Percentiles rank a stretch among this genome's conserved stretches.
phyloP scores from a whole-genome alignment of 2,113 vertebrate species.

The Ornithorhynchus anatinus region DNA sequence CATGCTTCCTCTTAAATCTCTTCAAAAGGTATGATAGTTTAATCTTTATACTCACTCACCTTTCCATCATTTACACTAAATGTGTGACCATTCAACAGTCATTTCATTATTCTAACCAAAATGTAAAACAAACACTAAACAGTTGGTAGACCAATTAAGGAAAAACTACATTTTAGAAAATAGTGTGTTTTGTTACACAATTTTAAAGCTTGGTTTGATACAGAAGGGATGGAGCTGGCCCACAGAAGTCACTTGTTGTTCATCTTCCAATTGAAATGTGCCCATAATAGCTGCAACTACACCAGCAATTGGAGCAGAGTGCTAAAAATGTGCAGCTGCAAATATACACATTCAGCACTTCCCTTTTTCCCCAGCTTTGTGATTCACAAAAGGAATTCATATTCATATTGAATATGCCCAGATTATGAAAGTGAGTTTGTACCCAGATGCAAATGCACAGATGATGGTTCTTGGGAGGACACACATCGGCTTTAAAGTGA shows the following conservation, averaged over 20 bases:
- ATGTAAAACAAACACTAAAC: conserved; percentile 51
- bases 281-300: too few relatives aligned
- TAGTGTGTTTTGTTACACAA: conserved; percentile 38
- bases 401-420: too few relatives aligned
- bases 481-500: too few relatives aligned
- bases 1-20: conserved; percentile 60
- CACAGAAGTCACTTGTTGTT: conserved; percentile 27
- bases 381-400: too few relatives aligned
- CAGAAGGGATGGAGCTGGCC: conserved; percentile 36
- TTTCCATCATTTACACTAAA: conserved; percentile 14
- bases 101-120: conserved; percentile 39
- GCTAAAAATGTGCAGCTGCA: too few relatives aligned
- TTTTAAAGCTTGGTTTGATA: conserved; percentile 37
- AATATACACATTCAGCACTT: too few relatives aligned
- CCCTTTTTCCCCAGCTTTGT: too few relatives aligned
- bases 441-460: too few relatives aligned
- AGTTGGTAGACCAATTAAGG: conserved; percentile 38
- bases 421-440: too few relatives aligned
- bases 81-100: conserved; percentile 3
- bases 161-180: conserved; percentile 32
- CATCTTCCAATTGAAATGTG: conserved; percentile 34
- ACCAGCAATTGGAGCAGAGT: too few relatives aligned
- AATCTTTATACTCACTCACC: conserved; percentile 6
- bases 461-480: too few relatives aligned
- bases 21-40: conserved; percentile 62